Percentiles rank a stretch among this genome's conserved stretches.
phyloP scores from a whole-genome alignment of 2,888 invertebrate species.

The Eucera pruinosa region DNA sequence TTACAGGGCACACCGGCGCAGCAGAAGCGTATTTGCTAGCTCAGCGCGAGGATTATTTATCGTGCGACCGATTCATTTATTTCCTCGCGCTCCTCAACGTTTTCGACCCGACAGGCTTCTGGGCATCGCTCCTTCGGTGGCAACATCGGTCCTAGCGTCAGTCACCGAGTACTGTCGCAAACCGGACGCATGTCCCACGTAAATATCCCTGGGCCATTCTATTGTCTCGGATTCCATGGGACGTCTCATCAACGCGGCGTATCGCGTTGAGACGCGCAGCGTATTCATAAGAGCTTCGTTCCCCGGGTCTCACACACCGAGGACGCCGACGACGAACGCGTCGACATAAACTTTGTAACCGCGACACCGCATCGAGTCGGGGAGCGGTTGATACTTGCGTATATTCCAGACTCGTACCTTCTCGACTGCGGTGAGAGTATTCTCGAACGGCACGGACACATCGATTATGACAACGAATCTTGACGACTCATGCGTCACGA shows the following conservation, averaged over 20 bases:
- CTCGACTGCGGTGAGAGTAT: slow-evolving; percentile 62
- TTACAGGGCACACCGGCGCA: too few relatives aligned
- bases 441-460: slow-evolving; percentile 77
- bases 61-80: too few relatives aligned
- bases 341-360: too few relatives aligned
- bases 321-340: too few relatives aligned
- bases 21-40: too few relatives aligned
- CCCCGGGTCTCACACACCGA: background rate
- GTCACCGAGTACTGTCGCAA: background rate
- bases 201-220: background rate
- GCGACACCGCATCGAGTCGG: too few relatives aligned
- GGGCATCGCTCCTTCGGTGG: too few relatives aligned
- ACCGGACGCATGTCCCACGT: background rate
- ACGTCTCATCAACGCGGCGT: too few relatives aligned
- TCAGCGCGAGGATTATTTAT: too few relatives aligned
- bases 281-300: background rate
- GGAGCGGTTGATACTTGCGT: slow-evolving; percentile 66
- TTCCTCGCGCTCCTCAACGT: too few relatives aligned
- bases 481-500: slow-evolving; percentile 64
- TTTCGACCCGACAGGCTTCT: too few relatives aligned
- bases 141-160: background rate
- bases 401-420: slow-evolving; percentile 67
- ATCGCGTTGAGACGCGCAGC: background rate
- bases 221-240: background rate
- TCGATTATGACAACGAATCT: slow-evolving; percentile 77